Evolutionary conservation across 2,113 vertebrate genomes (phyloP).

Genomic region (Sturnus vulgaris): DNA sequence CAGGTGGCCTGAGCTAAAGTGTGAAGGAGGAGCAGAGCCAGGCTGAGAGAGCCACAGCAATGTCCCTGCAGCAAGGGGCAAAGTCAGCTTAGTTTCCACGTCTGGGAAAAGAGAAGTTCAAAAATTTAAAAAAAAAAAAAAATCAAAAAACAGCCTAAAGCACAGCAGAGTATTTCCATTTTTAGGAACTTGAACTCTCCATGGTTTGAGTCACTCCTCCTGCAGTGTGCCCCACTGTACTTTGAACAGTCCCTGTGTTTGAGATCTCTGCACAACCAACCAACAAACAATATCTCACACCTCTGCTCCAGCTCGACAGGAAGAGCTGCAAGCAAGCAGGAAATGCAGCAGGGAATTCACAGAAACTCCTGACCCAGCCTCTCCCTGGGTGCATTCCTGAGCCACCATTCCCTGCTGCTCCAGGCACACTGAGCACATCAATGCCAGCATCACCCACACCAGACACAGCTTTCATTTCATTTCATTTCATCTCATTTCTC

Average conservation of each 20-base stretch:
- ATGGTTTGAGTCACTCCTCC: background rate
- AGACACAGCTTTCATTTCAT: background rate
- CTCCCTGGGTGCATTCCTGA: background rate
- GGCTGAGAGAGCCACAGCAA: background rate
- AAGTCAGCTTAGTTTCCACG: background rate
- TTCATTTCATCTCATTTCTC: background rate
- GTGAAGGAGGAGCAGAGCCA: background rate
- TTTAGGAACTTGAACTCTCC: background rate
- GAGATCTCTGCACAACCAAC: background rate
- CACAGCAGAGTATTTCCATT: background rate
- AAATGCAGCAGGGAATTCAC: background rate
- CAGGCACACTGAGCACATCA: rapidly evolving
- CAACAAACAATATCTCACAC: rapidly evolving
- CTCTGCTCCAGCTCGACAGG: background rate
- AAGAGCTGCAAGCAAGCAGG: background rate
- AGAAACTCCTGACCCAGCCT: background rate
- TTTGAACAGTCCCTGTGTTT: background rate
- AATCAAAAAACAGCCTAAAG: background rate
- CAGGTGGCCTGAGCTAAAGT: background rate
- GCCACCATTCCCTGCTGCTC: background rate
- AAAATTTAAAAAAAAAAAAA: background rate
- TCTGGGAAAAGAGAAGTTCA: background rate
- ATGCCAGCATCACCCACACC: rapidly evolving
- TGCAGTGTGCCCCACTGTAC: background rate
- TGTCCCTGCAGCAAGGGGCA: background rate